These are phyloP conservation scores for Cotesia typhae DNA, from an alignment of 1,140 invertebrate species.

Conservation along the genomic window DNA sequence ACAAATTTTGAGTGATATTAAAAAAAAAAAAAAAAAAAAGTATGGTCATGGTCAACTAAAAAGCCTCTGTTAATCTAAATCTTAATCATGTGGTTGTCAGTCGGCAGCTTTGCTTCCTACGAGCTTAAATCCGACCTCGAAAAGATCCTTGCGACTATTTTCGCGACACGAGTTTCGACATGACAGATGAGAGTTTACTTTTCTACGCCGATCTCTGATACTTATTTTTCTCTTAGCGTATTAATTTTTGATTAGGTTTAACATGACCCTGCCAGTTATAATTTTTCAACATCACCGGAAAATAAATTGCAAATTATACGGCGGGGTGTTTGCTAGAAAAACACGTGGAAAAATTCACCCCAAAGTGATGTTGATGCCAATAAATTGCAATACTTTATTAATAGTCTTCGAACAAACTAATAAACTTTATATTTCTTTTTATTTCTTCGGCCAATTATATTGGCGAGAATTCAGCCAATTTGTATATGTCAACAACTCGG, in stretches of 20 bases:
- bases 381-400: too few species aligned
- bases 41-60: constrained; percentile 16
- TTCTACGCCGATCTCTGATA: constrained; percentile 44
- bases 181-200: constrained; percentile 61
- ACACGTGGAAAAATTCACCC: not conserved
- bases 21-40: constrained; percentile 25
- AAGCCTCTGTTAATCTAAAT: constrained; percentile 2
- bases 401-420: too few species aligned
- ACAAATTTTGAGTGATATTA: not conserved
- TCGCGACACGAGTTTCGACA: constrained; percentile 57
- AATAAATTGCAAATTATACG: too few species aligned
- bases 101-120: constrained; percentile 10
- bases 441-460: not conserved
- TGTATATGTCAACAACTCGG: constrained; percentile 23
- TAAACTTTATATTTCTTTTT: not conserved
- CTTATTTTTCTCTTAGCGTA: constrained; percentile 44
- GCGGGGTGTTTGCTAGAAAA: too few species aligned
- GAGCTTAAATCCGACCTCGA: constrained; percentile 49
- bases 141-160: constrained; percentile 61
- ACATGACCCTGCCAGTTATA: too few species aligned
- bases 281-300: too few species aligned
- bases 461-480: not conserved
- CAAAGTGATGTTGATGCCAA: not conserved
- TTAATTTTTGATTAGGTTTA: not conserved
- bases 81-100: too few species aligned